phyloP scores from a whole-genome alignment of 1,140 invertebrate species.

The Drosophila sechellia region DNA sequence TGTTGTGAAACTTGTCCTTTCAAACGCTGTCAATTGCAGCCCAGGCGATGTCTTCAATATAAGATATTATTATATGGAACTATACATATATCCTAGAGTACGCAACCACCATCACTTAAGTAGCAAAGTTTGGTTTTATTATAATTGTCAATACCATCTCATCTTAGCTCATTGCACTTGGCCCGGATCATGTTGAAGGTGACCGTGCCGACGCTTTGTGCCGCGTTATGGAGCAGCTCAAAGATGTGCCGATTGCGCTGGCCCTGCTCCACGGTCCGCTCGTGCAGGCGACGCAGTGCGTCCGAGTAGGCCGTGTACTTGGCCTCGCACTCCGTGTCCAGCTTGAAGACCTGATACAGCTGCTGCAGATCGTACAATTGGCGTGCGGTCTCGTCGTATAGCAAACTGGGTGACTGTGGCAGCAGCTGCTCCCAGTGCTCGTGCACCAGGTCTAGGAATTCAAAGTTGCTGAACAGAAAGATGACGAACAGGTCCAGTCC shows the following conservation, averaged over 20 bases:
- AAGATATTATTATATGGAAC: too few species aligned
- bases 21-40: too few species aligned
- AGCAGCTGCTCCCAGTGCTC: conserved; percentile 59
- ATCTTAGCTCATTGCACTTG: conserved; percentile 68
- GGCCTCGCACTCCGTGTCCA: conserved; percentile 67
- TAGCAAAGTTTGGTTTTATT: too few species aligned
- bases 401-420: conserved; percentile 47
- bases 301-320: conserved; percentile 67
- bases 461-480: conserved; percentile 79
- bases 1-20: too few species aligned
- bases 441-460: conserved; percentile 72
- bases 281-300: conserved; percentile 48
- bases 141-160: background rate
- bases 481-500: conserved; percentile 73
- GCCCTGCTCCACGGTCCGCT: conserved; percentile 62
- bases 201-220: conserved; percentile 73
- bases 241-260: conserved; percentile 65
- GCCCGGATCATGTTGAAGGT: conserved; percentile 77
- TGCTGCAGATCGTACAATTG: conserved; percentile 67
- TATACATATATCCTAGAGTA: too few species aligned
- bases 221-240: conserved; percentile 68
- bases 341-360: conserved; percentile 66
- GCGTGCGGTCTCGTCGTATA: conserved; percentile 50
- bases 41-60: too few species aligned
- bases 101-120: too few species aligned